These are phyloP conservation scores for human (Homo sapiens) DNA, from an alignment of 2,113 vertebrate genomes.

Conservation along the genomic window DNA sequence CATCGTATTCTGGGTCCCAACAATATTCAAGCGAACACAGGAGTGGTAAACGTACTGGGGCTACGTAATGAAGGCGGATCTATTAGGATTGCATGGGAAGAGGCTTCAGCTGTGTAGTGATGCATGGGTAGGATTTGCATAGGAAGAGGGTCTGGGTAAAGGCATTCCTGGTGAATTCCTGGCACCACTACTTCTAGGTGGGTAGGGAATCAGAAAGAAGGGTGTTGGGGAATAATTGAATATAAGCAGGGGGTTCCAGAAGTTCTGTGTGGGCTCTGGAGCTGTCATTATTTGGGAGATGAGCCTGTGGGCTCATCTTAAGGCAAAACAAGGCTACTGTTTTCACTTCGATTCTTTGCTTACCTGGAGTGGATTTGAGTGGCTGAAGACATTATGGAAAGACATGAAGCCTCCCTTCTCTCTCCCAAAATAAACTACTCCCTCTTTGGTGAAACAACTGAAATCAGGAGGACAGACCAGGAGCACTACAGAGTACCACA, in stretches of 20 bases:
- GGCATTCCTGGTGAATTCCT: background rate
- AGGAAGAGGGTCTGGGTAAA: background rate
- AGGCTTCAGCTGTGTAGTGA: background rate
- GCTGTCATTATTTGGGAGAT: background rate
- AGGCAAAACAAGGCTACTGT: background rate
- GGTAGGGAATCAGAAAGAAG: background rate
- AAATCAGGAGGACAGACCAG: background rate
- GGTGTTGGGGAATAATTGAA: background rate
- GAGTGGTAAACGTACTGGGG: background rate
- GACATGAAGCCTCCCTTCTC: background rate
- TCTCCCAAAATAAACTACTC: background rate
- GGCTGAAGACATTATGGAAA: background rate
- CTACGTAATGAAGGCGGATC: background rate
- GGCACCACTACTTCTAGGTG: background rate
- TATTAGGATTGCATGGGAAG: background rate
- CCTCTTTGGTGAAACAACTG: background rate
- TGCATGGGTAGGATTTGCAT: background rate
- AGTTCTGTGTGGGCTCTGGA: background rate
- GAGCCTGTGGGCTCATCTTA: background rate
- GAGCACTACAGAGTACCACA: background rate
- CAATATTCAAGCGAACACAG: background rate
- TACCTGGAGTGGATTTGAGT: background rate
- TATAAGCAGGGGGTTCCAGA: background rate
- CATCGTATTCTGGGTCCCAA: background rate
- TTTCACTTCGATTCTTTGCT: background rate